phyloP scores from a whole-genome alignment of 2,888 invertebrate genomes.

The Troides aeacus region DNA sequence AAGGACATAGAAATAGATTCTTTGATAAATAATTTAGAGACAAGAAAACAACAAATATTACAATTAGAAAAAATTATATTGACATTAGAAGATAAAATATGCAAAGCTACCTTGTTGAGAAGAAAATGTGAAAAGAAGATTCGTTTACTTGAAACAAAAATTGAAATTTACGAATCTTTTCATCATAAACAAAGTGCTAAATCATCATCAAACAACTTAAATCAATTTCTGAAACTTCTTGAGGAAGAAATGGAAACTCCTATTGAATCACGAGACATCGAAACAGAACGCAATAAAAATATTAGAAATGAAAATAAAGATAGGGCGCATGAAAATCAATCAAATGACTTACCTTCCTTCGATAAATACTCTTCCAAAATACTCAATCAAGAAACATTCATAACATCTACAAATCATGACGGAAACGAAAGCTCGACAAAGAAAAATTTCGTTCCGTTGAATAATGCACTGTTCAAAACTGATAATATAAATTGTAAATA shows the following conservation, averaged over 20 bases:
- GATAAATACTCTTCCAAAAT: background rate
- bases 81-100: conserved; percentile 60
- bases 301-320: conserved; percentile 28
- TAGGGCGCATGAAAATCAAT: conserved; percentile 31
- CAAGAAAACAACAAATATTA: conserved; percentile 42
- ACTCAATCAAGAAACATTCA: background rate
- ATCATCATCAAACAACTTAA: conserved; percentile 54
- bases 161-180: conserved; percentile 49
- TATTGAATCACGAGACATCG: conserved; percentile 37
- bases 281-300: conserved; percentile 26
- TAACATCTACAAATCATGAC: background rate
- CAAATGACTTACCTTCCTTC: conserved; percentile 30
- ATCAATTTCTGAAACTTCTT: conserved; percentile 63
- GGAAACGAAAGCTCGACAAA: conserved; percentile 34
- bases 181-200: conserved; percentile 44
- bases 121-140: conserved; percentile 58
- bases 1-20: conserved; percentile 62
- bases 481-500: conserved; percentile 53
- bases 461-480: conserved; percentile 43
- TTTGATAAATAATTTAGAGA: conserved; percentile 44
- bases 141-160: conserved; percentile 48
- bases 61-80: conserved; percentile 67
- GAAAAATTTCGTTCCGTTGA: conserved; percentile 44
- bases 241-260: conserved; percentile 64
- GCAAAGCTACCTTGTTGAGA: conserved; percentile 48